Evolutionary conservation across 2,113 vertebrate genomes (phyloP).

Genomic region (Microtus ochrogaster): DNA sequence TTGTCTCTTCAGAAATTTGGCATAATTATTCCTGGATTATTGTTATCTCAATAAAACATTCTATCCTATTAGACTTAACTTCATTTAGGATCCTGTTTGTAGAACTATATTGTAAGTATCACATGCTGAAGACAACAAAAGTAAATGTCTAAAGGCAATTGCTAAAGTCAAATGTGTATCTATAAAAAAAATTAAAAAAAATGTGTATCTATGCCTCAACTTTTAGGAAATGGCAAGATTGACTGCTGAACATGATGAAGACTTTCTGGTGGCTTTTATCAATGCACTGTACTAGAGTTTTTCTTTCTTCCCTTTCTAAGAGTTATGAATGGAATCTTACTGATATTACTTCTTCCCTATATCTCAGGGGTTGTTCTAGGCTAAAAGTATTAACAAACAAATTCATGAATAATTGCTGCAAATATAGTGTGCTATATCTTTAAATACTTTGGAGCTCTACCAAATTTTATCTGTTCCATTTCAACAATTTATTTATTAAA

Average conservation of each 20-base stretch:
- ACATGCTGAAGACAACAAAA: not conserved
- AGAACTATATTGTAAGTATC: not conserved
- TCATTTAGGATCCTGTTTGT: not conserved
- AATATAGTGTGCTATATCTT: not conserved
- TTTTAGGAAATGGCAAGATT: not conserved
- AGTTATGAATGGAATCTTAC: not conserved
- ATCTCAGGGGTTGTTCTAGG: not conserved
- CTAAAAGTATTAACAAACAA: not conserved
- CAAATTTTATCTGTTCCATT: not conserved
- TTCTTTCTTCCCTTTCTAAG: not conserved
- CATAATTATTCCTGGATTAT: not conserved
- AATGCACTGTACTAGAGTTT: not conserved
- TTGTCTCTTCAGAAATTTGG: not conserved
- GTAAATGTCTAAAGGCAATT: not conserved
- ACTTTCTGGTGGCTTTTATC: not conserved
- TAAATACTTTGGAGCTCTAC: not conserved
- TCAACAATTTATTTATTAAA: not conserved
- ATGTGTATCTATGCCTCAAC: not conserved
- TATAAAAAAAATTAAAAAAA: too few species aligned
- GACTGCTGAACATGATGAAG: not conserved
- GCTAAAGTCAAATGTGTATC: not conserved
- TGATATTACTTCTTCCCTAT: not conserved
- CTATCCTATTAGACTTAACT: not conserved
- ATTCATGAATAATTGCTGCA: not conserved
- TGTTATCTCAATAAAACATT: not conserved